Percentiles rank a stretch among this genome's conserved stretches.
These are phyloP conservation scores for Diogma glabrata DNA, from an alignment of 2,888 invertebrate genomes.

Conservation along the genomic window DNA sequence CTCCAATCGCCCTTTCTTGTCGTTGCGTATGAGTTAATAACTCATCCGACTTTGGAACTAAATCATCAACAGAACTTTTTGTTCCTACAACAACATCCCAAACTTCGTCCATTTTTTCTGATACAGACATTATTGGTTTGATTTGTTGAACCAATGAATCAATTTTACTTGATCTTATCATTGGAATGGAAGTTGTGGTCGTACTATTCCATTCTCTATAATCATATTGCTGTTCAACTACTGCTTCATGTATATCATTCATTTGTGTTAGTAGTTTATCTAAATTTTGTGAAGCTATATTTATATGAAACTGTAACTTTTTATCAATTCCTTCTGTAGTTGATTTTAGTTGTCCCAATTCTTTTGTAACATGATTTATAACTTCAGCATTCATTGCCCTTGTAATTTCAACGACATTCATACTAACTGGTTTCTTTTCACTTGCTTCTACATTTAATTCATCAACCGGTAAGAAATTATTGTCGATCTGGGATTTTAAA, in stretches of 20 bases:
- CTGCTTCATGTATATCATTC: slow-evolving; percentile 70
- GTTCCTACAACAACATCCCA: slow-evolving; percentile 85
- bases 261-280: slow-evolving; percentile 68
- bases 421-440: slow-evolving; percentile 73
- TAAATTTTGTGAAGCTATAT: slow-evolving; percentile 69
- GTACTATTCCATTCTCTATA: slow-evolving; percentile 33
- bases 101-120: slow-evolving; percentile 84
- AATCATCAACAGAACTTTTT: slow-evolving; percentile 74
- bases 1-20: slow-evolving; percentile 75
- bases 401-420: slow-evolving; percentile 71
- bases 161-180: slow-evolving; percentile 57
- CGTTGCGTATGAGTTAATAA: slow-evolving; percentile 73
- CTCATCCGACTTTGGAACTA: slow-evolving; percentile 78
- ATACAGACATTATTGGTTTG: slow-evolving; percentile 71
- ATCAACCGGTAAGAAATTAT: slow-evolving; percentile 65
- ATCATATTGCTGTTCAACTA: slow-evolving; percentile 59
- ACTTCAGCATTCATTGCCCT: slow-evolving; percentile 74
- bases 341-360: slow-evolving; percentile 64
- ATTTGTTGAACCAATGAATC: slow-evolving; percentile 72
- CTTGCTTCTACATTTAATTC: slow-evolving; percentile 80
- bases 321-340: slow-evolving; percentile 68
- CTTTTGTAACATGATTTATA: slow-evolving; percentile 68
- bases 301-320: slow-evolving; percentile 75
- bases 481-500: slow-evolving; percentile 72
- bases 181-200: slow-evolving; percentile 45